Base-by-base conservation (phyloP, 2,888 invertebrate genomes). In the Pachycephus smyrnensis region DNA sequence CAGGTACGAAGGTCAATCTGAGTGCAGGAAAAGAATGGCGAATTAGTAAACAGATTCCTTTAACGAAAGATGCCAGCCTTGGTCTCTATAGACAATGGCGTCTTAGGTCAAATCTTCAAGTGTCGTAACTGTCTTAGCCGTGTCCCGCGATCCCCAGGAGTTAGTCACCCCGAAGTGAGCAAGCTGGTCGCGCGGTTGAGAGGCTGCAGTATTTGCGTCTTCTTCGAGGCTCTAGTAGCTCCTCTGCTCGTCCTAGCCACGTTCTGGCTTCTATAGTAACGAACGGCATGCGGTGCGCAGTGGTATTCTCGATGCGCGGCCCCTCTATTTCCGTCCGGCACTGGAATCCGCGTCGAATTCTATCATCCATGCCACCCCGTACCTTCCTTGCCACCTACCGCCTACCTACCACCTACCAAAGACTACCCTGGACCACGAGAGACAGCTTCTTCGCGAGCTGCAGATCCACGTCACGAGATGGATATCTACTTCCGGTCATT, bases 321-420 rank as follows among this genome's bases (percentile, higher is more conserved):
- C 84, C 85, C 86, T 89, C 90, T 90, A 90, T 90, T 90, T 90
- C 85, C 86, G 89, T 90, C 89, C 84, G 82, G 76, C 86, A 83
- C 83, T 88, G 89, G 90, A 90, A 90, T 90, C 89, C 87, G 86
- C 87, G 86, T 88, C 88, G 88, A 90, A 89, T 88, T 89, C 89
- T 89, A 87, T 88, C 89, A 88, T 89, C 88, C 87, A 82, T 84
- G 82, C 82, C 82, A 83, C 85, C 80, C 71, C 71, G 32, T 33
- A 32, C 71, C 71, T 55, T 55, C 55, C 55, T 55, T 2, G 9
- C 23, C 55, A 55, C 23, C 55, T 55, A 35, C 35, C 35, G 35
- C 35, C 35, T 35, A 35, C 35, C 35, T 35, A 55, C 55, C 55
- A 9, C 55, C 23, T 55, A 55, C 6, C 40, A 15, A 6, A 4